phyloP scores from a whole-genome alignment of 92 coral and sea anemone genomes.

The Porites rus region DNA sequence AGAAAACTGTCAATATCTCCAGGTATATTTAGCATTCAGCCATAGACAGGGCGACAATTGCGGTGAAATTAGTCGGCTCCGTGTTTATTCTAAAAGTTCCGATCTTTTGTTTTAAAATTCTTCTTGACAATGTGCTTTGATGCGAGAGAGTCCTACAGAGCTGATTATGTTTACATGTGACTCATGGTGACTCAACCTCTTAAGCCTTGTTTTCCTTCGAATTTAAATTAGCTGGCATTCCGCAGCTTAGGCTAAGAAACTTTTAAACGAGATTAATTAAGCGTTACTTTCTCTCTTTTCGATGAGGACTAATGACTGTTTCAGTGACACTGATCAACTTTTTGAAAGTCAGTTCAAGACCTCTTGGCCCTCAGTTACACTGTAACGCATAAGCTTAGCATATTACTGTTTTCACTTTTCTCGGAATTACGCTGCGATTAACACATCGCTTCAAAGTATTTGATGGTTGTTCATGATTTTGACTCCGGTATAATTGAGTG shows the following conservation, averaged over 20 bases:
- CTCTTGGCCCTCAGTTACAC: background rate
- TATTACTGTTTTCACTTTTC: background rate
- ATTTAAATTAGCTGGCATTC: conserved; percentile 22
- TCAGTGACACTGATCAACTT: background rate
- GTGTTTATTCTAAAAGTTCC: conserved; percentile 21
- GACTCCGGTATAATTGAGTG: background rate
- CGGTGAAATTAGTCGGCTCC: background rate
- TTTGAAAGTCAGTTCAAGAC: background rate
- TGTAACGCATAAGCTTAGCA: background rate
- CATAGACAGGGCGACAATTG: conserved; percentile 10
- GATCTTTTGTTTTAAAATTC: conserved; percentile 20
- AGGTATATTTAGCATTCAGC: conserved; percentile 3
- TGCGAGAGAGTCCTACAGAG: conserved; percentile 16
- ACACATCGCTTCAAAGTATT: background rate
- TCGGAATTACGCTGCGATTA: background rate
- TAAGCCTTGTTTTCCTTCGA: conserved; percentile 6
- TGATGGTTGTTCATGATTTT: background rate
- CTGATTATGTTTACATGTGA: conserved; percentile 15
- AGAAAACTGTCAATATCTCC: background rate
- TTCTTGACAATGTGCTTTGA: conserved; percentile 22
- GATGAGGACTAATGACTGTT: background rate
- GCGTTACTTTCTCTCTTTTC: background rate
- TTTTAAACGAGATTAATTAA: conserved; percentile 7
- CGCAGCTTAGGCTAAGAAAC: background rate
- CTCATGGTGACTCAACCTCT: too few species aligned